Percentiles rank a stretch among this genome's conserved stretches.
Evolutionary conservation across 2,113 vertebrate genomes (phyloP).

Genomic region (Burhinus oedicnemus): DNA sequence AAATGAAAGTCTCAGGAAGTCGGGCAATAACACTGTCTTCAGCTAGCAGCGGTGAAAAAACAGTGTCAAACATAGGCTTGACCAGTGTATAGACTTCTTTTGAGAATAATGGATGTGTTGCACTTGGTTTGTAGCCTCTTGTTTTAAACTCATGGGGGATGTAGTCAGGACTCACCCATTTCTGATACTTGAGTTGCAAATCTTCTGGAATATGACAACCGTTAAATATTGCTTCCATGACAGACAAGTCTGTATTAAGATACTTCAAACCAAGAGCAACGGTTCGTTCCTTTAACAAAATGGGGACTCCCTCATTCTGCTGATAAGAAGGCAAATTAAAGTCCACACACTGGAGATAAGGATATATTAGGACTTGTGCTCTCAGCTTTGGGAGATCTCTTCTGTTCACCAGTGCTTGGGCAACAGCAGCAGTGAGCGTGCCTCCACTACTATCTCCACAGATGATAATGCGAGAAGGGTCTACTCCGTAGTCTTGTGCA

Average conservation of each 20-base stretch:
- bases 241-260: slow-evolving; percentile 41
- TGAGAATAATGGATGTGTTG: slow-evolving; percentile 26
- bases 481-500: slow-evolving; percentile 76
- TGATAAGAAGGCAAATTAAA: slow-evolving; percentile 75
- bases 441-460: slow-evolving; percentile 83
- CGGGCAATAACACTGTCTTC: slow-evolving; percentile 35
- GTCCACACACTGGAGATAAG: slow-evolving; percentile 72
- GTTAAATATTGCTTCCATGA: slow-evolving; percentile 19
- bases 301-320: slow-evolving; percentile 74
- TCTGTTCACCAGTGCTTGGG: slow-evolving; percentile 74
- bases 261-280: slow-evolving; percentile 69
- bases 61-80: fast-evolving
- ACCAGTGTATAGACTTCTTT: slow-evolving; percentile 2
- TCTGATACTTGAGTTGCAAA: slow-evolving; percentile 54
- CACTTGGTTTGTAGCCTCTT: slow-evolving; percentile 1
- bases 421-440: slow-evolving; percentile 67
- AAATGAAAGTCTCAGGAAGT: slow-evolving; percentile 69
- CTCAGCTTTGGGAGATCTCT: slow-evolving; percentile 74
- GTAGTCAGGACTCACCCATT: slow-evolving; percentile 43
- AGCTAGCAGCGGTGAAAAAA: slow-evolving; percentile 20
- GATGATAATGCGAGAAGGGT: slow-evolving; percentile 70
- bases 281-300: slow-evolving; percentile 69
- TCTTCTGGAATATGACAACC: slow-evolving; percentile 70
- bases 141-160: slow-evolving; percentile 63
- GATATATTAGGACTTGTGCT: slow-evolving; percentile 84